Conservation (phyloP, 2,113 vertebrate genomes). For the Toxotes chatareus region DNA sequence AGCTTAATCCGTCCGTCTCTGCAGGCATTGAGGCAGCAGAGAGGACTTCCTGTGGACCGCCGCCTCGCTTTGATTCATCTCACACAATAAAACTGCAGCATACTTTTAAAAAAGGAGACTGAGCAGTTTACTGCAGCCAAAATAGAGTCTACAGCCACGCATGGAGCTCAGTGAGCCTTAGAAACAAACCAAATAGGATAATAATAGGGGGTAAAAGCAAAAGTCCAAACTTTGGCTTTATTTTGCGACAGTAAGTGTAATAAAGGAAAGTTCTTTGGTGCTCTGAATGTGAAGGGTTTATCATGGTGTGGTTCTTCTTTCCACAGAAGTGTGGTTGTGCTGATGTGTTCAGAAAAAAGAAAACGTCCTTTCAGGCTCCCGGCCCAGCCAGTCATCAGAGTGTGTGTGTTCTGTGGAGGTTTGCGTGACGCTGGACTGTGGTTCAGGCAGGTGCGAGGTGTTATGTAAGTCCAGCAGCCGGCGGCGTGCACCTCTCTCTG, state of each 20-base stretch:
- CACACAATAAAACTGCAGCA: background rate
- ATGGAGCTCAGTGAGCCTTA: background rate
- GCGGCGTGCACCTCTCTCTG: background rate
- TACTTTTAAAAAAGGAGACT: background rate
- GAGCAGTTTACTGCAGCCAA: too few species aligned
- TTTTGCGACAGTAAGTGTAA: too few species aligned
- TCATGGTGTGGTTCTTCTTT: background rate
- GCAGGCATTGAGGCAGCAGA: background rate
- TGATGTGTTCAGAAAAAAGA: too few species aligned
- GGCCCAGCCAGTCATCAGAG: background rate
- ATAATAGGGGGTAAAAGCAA: too few species aligned
- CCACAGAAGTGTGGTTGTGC: too few species aligned
- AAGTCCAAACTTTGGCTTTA: too few species aligned
- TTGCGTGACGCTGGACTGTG: background rate
- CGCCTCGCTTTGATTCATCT: background rate
- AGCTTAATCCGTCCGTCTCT: slow-evolving; percentile 10
- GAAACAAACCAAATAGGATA: background rate
- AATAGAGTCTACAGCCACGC: background rate
- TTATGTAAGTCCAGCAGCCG: slow-evolving; percentile 15
- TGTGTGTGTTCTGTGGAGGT: background rate
- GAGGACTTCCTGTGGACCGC: slow-evolving; percentile 9
- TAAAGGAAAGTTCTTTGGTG: too few species aligned
- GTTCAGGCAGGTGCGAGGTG: slow-evolving; percentile 9
- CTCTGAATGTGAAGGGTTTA: background rate
- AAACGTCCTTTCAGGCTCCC: background rate